A percentile compares a stretch with the other conserved stretches of the same genome.
phyloP scores from a whole-genome alignment of 2,113 vertebrate genomes.

The Prunella fulvescens region DNA sequence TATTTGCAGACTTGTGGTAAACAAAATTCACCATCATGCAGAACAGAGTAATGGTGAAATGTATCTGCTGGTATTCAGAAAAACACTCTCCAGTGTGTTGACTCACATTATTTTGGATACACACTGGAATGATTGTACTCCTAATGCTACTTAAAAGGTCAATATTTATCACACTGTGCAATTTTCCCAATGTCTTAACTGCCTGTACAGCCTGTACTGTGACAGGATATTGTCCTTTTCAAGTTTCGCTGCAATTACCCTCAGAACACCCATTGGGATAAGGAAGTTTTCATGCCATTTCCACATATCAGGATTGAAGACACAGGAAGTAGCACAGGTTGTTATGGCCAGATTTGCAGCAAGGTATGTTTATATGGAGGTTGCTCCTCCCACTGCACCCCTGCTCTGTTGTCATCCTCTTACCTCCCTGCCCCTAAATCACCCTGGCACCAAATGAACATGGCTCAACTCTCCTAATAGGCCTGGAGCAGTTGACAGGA shows the following conservation, averaged over 20 bases:
- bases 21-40: background rate
- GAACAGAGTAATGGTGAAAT: background rate
- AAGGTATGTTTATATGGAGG: background rate
- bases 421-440: background rate
- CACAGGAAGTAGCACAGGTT: background rate
- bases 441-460: background rate
- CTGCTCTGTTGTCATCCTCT: background rate
- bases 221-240: background rate
- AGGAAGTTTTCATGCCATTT: background rate
- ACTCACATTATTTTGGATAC: background rate
- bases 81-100: background rate
- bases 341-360: background rate
- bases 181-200: background rate
- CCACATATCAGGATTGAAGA: background rate
- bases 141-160: slow-evolving; percentile 34
- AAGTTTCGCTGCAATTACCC: background rate
- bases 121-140: background rate
- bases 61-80: background rate
- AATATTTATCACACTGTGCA: slow-evolving; percentile 36
- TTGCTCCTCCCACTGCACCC: background rate
- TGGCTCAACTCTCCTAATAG: background rate
- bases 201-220: background rate
- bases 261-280: background rate
- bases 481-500: background rate
- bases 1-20: background rate